These are phyloP conservation scores for Ctenopoma multispine DNA, from an alignment of 2,797 vertebrate species.

Conservation along the genomic window DNA sequence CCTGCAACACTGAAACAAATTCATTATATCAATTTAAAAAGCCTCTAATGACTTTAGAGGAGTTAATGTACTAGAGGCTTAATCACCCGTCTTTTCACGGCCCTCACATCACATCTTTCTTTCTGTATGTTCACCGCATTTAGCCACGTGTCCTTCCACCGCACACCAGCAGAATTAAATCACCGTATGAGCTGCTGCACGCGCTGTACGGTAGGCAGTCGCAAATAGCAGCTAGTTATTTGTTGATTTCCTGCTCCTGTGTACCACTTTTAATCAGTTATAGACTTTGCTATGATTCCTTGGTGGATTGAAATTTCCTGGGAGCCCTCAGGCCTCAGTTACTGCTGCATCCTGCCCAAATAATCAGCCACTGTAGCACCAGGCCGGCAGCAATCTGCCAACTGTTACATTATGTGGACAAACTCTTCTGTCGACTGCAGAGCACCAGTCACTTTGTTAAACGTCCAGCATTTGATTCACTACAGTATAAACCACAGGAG, in stretches of 20 bases:
- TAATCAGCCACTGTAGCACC: constrained; percentile 50
- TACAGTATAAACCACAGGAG: constrained; percentile 1
- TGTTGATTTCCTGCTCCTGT: constrained; percentile 52
- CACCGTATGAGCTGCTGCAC: constrained; percentile 3
- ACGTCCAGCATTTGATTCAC: constrained; percentile 29
- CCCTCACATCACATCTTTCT: constrained; percentile 18
- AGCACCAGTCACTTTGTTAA: constrained; percentile 47
- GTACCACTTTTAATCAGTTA: constrained; percentile 56
- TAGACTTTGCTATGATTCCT: constrained; percentile 58
- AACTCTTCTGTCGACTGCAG: constrained; percentile 50
- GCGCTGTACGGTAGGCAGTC: constrained; percentile 14
- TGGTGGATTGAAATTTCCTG: constrained; percentile 41
- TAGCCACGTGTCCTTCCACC: not conserved
- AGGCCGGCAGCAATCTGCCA: constrained; percentile 52
- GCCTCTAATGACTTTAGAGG: constrained; percentile 65
- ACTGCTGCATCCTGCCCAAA: constrained; percentile 57
- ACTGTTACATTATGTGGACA: constrained; percentile 56
- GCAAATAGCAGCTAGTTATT: constrained; percentile 33
- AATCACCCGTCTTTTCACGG: constrained; percentile 46
- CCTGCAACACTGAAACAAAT: constrained; percentile 69
- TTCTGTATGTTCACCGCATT: not conserved
- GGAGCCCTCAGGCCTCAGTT: constrained; percentile 48
- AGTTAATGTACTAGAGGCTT: constrained; percentile 65
- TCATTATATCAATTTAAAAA: constrained; percentile 73
- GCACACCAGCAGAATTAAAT: constrained; percentile 14